Conservation (phyloP, 1,140 invertebrate genomes). For the Cherax destructor region DNA sequence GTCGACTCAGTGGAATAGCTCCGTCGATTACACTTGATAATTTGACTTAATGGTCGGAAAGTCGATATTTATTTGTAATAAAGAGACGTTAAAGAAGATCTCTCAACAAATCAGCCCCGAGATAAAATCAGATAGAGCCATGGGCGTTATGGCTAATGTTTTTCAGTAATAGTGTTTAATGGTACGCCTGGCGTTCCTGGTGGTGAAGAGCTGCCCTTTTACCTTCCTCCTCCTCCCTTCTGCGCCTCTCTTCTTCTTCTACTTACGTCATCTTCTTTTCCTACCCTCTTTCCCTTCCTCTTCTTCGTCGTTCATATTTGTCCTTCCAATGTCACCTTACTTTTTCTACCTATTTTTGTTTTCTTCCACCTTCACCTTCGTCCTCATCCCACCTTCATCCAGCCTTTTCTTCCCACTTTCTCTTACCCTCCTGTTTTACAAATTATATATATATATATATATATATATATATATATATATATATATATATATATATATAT, state of each 20-base stretch:
- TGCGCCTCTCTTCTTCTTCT: not conserved
- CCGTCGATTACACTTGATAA: too few species aligned
- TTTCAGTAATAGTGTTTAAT: not conserved
- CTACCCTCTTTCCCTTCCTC: not conserved
- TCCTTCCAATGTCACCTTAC: too few species aligned
- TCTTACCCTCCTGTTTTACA: too few species aligned
- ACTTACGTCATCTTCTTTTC: not conserved
- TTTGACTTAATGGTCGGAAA: too few species aligned
- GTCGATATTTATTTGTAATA: constrained; percentile 1
- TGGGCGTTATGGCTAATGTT: constrained; percentile 19
- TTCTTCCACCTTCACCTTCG: too few species aligned
- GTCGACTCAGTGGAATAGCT: too few species aligned
- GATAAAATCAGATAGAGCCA: constrained; percentile 9
- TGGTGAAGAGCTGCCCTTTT: not conserved
- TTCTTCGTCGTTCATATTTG: not conserved
- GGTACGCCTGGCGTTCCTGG: not conserved
- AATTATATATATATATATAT: too few species aligned
- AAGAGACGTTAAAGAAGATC: constrained; percentile 15
- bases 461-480: too few species aligned
- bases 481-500: too few species aligned
- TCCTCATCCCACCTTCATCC: too few species aligned
- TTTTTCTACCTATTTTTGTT: too few species aligned
- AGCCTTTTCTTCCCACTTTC: too few species aligned
- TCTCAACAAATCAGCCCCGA: constrained; percentile 2
- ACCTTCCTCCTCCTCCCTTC: not conserved